Conservation (phyloP, 2,797 vertebrate genomes). For the Prionace glauca region DNA sequence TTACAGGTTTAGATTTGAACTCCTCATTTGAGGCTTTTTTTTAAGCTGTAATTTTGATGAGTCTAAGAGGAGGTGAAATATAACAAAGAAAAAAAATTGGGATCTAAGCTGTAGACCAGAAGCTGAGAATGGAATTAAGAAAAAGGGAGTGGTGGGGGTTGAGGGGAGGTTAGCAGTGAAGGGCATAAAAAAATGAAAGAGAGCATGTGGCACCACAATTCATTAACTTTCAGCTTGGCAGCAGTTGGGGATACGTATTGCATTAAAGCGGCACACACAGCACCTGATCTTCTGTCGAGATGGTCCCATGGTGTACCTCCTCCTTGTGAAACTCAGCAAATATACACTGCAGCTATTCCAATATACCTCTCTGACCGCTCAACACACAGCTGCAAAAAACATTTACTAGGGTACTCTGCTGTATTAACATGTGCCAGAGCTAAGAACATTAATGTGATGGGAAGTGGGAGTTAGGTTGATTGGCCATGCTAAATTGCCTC, state of each 20-base stretch:
- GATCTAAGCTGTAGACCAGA: neutral
- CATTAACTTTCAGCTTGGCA: slow-evolving; percentile 12
- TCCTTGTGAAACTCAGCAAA: slow-evolving; percentile 5
- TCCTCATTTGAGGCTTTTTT: neutral
- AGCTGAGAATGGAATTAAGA: neutral
- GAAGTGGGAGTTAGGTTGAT: neutral
- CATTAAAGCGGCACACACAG: neutral
- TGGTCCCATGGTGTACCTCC: neutral
- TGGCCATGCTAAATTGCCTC: too few species aligned
- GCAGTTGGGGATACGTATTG: neutral
- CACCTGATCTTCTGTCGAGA: neutral
- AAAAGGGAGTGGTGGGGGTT: neutral
- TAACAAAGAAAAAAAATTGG: neutral
- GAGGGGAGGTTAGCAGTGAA: neutral
- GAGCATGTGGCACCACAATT: slow-evolving; percentile 6
- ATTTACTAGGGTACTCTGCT: slow-evolving; percentile 32
- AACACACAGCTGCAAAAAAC: slow-evolving; percentile 2
- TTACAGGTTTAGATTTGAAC: neutral
- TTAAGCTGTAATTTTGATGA: neutral
- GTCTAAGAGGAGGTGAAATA: neutral
- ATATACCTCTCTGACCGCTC: neutral
- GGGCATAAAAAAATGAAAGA: neutral
- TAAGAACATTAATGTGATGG: slow-evolving; percentile 32
- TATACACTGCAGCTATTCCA: neutral
- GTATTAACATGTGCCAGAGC: slow-evolving; percentile 21